Evolutionary conservation across 2,797 vertebrate species (phyloP).

Genomic region (Pitangus sulphuratus): DNA sequence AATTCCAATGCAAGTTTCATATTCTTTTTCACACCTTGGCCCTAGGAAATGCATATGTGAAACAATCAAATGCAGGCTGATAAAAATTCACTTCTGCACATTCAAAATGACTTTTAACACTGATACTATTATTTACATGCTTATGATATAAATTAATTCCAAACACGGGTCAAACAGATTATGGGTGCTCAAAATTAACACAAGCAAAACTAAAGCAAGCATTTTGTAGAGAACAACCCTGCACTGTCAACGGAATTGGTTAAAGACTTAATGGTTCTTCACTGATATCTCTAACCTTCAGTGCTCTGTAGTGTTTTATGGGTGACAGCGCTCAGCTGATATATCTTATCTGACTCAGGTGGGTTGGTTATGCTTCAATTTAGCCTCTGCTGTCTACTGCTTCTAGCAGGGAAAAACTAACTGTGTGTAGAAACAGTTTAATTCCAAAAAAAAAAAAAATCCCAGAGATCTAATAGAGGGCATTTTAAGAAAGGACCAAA

Average conservation of each 20-base stretch:
- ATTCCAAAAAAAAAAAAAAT: neutral
- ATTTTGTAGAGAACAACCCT: neutral
- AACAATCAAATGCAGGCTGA: neutral
- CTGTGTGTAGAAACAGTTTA: neutral
- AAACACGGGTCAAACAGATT: neutral
- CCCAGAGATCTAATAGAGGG: neutral
- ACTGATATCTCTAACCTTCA: neutral
- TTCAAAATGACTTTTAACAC: neutral
- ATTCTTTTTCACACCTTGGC: slow-evolving; percentile 89
- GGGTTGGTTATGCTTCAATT: neutral
- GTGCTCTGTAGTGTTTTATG: neutral
- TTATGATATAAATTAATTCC: neutral
- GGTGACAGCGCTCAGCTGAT: neutral
- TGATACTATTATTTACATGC: neutral
- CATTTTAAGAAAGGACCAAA: neutral
- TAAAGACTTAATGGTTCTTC: neutral
- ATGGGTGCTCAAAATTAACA: neutral
- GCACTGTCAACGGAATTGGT: neutral
- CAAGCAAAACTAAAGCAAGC: neutral
- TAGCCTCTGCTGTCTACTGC: neutral
- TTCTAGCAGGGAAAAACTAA: neutral
- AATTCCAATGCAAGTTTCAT: slow-evolving; percentile 83
- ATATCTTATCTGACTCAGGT: neutral
- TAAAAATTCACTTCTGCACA: neutral
- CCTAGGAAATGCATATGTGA: slow-evolving; percentile 75